Percentiles rank a stretch among this genome's conserved stretches.
Evolutionary conservation across 2,113 vertebrate species (phyloP).

Genomic region (mouse (Mus musculus)): GRCm39 chr16:25001501-25002000

Average conservation of each 20-base stretch:
- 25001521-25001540: not conserved
- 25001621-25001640: not conserved
- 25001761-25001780: too few species aligned
- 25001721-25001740: too few species aligned
- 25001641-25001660: not conserved
- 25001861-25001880: not conserved
- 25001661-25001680: not conserved
- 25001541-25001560: not conserved
- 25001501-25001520: not conserved
- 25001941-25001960: not conserved
- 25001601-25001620: accelerated
- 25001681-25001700: not conserved
- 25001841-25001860: not conserved
- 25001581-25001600: not conserved
- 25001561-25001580: not conserved
- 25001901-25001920: not conserved
- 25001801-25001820: not conserved
- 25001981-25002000: not conserved
- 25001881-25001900: not conserved
- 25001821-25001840: not conserved
- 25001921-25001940: not conserved
- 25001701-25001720: not conserved
- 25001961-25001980: not conserved
- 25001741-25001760: not conserved
- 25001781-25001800: not conserved